Evolutionary conservation across 2,888 invertebrate species (phyloP), one percentile per base, ranked within the genome.

Genomic region (Belgica antarctica): DNA sequence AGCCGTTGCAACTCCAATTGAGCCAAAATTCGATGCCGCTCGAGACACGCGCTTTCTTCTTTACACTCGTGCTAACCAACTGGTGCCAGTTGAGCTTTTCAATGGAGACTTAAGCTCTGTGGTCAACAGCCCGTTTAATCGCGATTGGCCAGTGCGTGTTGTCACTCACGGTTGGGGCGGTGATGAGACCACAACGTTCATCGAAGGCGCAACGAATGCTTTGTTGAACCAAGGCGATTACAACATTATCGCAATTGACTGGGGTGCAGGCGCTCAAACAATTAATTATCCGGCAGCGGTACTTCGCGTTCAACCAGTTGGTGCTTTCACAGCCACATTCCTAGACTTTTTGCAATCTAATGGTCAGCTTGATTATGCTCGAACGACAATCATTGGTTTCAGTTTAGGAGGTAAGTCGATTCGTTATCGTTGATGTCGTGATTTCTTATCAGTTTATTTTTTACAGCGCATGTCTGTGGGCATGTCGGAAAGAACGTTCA

Each of bases 381-480:
- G 75, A 5, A 75, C 77, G 22, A 77, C 77, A 61, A 34, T 80
- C 0, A 74, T 80, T 52, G 81, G 81, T 0, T 81, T 81, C 41
- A 80, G 80, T 2, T 71, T 81, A 57, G 81, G 81, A 3, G 81
- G 46, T 52, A 5, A 7, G 46, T 15, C 4, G 19, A 41, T 31
- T 7, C 15, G 4, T 46, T 46, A 46, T n/a, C 15, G 46, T n/a
- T 34, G 10, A 34, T 8, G 34, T 34, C 34, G 7, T 8, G 15
- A 46, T 4, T n/a, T 46, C 12, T n/a, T 46, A n/a, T 46, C 7
- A 46, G 5, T 3, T n/a, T 2, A 22, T 52, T 7, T 0, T 81
- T 81, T 41, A 80, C 80, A 3, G 81, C 78, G 0, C 81, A 81
- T 71, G 73, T 78, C 4, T 75, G 75, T 0, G 79, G 81, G 0